These are phyloP conservation scores for Mirounga angustirostris DNA, from an alignment of 2,113 vertebrate species.

Conservation along the genomic window DNA sequence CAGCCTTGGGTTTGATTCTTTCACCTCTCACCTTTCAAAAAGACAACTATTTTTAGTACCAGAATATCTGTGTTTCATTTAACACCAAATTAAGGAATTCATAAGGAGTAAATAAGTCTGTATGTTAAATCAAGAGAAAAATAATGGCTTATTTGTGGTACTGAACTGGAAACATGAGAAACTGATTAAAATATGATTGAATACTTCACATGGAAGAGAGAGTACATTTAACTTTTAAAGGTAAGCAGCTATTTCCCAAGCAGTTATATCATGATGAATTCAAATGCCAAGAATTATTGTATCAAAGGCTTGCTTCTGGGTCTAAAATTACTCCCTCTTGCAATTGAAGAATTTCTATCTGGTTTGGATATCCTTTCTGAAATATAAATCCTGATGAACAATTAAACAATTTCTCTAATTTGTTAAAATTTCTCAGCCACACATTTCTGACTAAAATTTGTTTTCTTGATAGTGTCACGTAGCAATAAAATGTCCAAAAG, in stretches of 20 bases:
- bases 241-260: neutral
- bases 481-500: neutral
- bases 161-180: neutral
- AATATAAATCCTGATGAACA: neutral
- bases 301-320: neutral
- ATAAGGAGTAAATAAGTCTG: neutral
- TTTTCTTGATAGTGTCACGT: neutral
- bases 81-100: neutral
- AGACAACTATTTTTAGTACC: neutral
- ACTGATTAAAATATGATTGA: neutral
- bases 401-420: slow-evolving; percentile 6
- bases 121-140: slow-evolving; percentile 8
- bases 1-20: neutral
- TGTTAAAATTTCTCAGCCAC: slow-evolving; percentile 12
- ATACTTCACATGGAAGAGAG: neutral
- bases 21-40: neutral
- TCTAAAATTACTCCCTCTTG: neutral
- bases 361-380: neutral
- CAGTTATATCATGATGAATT: neutral
- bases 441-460: neutral
- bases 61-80: neutral
- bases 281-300: neutral
- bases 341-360: neutral
- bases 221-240: neutral
- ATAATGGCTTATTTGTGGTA: neutral